phyloP scores from a whole-genome alignment of 2,797 vertebrate species.

The Gila robusta region DNA sequence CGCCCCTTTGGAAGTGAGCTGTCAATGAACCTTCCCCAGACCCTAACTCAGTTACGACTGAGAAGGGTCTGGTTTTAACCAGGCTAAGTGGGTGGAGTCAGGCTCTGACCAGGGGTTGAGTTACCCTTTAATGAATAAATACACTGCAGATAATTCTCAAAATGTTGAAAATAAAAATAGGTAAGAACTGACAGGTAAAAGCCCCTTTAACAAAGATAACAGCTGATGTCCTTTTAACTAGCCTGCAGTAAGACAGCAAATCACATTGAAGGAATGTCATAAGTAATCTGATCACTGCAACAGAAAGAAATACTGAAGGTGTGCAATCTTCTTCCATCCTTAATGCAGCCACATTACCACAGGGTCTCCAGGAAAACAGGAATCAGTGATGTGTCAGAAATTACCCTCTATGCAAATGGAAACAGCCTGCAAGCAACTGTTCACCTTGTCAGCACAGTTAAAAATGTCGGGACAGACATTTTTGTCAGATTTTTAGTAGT shows the following conservation, averaged over 20 bases:
- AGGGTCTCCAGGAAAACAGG: background rate
- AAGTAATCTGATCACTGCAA: background rate
- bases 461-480: background rate
- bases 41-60: too few species aligned
- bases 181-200: constrained; percentile 1
- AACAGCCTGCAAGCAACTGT: constrained; percentile 19
- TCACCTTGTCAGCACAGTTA: constrained; percentile 24
- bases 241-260: background rate
- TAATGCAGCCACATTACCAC: background rate
- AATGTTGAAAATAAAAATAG: background rate
- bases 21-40: too few species aligned
- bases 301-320: background rate
- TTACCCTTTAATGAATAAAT: background rate
- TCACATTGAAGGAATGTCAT: constrained; percentile 14
- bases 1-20: too few species aligned
- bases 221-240: constrained; percentile 1
- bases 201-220: constrained; percentile 2
- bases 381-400: constrained; percentile 1
- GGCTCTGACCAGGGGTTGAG: too few species aligned
- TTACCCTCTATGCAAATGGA: constrained; percentile 3
- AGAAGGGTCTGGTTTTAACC: too few species aligned
- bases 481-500: background rate
- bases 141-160: background rate
- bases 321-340: background rate
- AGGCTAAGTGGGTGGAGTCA: too few species aligned